phyloP scores from a whole-genome alignment of 2,888 invertebrate species.

The Syritta pipiens region DNA sequence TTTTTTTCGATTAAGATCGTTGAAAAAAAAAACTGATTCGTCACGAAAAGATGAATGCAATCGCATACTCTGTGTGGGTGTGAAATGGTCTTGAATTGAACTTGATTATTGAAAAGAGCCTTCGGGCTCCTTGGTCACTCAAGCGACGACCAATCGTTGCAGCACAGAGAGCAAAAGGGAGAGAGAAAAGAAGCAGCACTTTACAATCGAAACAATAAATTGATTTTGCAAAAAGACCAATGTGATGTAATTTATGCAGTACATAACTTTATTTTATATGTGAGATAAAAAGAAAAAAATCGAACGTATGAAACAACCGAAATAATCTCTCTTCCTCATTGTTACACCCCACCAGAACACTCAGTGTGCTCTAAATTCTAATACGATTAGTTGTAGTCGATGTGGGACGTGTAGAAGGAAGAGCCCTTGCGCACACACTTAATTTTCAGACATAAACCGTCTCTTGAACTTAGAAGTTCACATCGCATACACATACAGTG shows the following conservation, averaged over 20 bases:
- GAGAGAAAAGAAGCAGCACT: too few species aligned
- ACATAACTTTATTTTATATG: slow-evolving; percentile 24
- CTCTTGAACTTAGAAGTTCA: slow-evolving; percentile 67
- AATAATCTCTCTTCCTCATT: slow-evolving; percentile 58
- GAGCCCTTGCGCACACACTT: slow-evolving; percentile 45
- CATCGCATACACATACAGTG: slow-evolving; percentile 9
- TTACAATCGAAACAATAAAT: slow-evolving; percentile 7
- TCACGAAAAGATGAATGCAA: slow-evolving; percentile 23
- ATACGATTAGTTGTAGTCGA: slow-evolving; percentile 56
- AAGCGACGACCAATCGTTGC: too few species aligned
- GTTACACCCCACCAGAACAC: slow-evolving; percentile 12
- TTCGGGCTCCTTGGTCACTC: too few species aligned
- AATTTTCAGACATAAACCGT: slow-evolving; percentile 40
- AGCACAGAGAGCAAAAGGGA: too few species aligned
- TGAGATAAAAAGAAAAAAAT: slow-evolving; percentile 7
- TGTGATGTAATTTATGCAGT: slow-evolving; percentile 53
- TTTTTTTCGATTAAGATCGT: slow-evolving; percentile 34
- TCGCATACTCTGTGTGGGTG: slow-evolving; percentile 10
- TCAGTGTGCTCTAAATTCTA: slow-evolving; percentile 41
- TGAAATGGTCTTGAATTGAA: slow-evolving; percentile 6
- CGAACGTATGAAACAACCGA: slow-evolving; percentile 5
- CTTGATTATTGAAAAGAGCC: background rate
- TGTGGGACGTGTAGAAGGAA: slow-evolving; percentile 18
- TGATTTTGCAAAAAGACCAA: background rate
- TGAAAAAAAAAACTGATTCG: slow-evolving; percentile 6